Evolutionary conservation across 2,797 vertebrate species (phyloP).

Genomic region (Babyrousa celebensis): DNA sequence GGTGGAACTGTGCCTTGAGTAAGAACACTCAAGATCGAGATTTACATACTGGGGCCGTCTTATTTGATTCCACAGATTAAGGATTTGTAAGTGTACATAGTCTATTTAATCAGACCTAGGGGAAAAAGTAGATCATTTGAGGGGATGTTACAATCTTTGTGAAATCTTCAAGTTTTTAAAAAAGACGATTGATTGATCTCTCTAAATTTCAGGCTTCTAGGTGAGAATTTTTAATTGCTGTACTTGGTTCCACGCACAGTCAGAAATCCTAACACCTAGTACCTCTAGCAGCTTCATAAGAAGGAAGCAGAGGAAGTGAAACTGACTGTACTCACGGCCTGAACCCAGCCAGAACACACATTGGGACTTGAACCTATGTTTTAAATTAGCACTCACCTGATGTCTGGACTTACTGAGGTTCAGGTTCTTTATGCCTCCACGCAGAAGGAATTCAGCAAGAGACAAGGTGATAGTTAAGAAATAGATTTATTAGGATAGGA

Average conservation of each 20-base stretch:
- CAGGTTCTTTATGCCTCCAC: too few relatives aligned
- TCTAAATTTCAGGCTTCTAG: not conserved
- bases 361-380: too few relatives aligned
- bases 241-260: not conserved
- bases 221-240: not conserved
- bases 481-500: too few relatives aligned
- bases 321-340: too few relatives aligned
- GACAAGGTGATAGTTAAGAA: too few relatives aligned
- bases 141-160: not conserved
- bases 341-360: too few relatives aligned
- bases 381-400: too few relatives aligned
- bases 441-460: too few relatives aligned
- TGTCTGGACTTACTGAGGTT: too few relatives aligned
- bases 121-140: not conserved
- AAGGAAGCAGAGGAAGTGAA: not conserved
- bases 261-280: not conserved
- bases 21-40: not conserved
- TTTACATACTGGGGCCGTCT: not conserved
- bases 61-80: not conserved
- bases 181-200: not conserved
- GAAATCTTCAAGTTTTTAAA: slow-evolving; percentile 17
- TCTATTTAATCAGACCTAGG: not conserved
- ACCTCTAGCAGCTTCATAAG: not conserved
- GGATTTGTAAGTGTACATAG: not conserved
- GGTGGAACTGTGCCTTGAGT: not conserved